Percentiles rank a stretch among this genome's conserved stretches.
These are phyloP conservation scores for Clinocottus analis DNA, from an alignment of 2,113 vertebrate genomes.

Conservation along the genomic window DNA sequence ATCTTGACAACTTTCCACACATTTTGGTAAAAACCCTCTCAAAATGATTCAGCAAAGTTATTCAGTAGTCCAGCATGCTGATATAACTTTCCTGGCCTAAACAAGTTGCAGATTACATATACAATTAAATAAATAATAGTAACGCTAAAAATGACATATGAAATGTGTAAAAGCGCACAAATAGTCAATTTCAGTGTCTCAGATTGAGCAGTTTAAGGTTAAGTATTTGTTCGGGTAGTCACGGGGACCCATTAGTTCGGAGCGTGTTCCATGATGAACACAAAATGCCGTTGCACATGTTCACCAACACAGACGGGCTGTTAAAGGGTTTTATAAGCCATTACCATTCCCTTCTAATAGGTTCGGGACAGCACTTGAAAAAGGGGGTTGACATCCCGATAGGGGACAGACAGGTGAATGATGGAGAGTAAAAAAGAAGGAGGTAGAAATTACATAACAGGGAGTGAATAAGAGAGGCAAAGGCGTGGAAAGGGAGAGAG, in stretches of 20 bases:
- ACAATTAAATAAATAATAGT: background rate
- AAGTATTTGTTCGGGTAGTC: background rate
- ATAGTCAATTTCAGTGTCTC: background rate
- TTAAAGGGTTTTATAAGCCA: background rate
- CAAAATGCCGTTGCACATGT: background rate
- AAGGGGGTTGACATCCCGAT: conserved; percentile 1
- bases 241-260: background rate
- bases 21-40: background rate
- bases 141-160: background rate
- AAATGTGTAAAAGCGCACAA: background rate
- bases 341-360: background rate
- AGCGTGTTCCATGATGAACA: no score
- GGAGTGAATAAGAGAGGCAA: conserved; percentile 21
- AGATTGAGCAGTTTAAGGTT: background rate
- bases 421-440: conserved; percentile 29
- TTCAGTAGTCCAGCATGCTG: background rate
- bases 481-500: background rate
- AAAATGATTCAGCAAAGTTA: background rate
- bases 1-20: background rate
- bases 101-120: background rate
- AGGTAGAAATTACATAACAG: conserved; percentile 34
- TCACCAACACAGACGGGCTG: background rate
- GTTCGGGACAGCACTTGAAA: background rate
- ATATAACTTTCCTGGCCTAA: background rate
- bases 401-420: conserved; percentile 38